Percentiles rank a stretch among this genome's conserved stretches.
Conservation (phyloP, 2,888 invertebrate genomes). For the Rugalucina vietnamica region DNA sequence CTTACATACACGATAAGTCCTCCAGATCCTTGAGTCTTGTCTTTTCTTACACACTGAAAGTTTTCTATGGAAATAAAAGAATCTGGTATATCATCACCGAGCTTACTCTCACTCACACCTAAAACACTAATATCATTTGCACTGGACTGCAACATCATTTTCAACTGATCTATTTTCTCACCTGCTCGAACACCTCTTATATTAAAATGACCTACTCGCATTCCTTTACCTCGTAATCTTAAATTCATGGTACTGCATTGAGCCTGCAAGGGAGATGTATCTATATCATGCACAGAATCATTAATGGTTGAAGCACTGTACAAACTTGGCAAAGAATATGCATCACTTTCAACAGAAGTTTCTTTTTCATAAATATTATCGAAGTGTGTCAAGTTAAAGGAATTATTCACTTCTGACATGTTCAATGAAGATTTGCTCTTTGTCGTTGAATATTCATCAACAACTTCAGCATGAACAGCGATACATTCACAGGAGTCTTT, state of each 20-base stretch:
- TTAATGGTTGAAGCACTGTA: neutral
- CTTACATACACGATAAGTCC: neutral
- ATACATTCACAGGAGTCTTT: no score
- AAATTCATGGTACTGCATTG: neutral
- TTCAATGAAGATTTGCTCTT: no score
- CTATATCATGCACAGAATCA: neutral
- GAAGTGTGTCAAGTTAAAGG: no score
- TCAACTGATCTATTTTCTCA: neutral
- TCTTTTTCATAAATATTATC: neutral
- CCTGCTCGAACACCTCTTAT: neutral
- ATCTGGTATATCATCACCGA: neutral
- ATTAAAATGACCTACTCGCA: neutral
- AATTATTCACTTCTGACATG: no score
- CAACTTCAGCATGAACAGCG: no score
- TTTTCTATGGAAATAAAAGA: neutral
- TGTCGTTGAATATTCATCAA: no score
- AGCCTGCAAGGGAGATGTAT: neutral
- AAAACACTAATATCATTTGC: neutral
- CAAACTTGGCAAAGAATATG: no score
- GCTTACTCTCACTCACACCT: conserved; percentile 3
- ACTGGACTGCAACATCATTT: neutral
- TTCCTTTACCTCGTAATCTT: neutral
- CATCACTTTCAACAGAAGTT: neutral
- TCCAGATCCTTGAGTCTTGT: neutral
- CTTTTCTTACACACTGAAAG: neutral